Percentiles rank a stretch among this genome's conserved stretches.
Conservation (phyloP, 2,113 vertebrate species). For the Etia nguti region DNA sequence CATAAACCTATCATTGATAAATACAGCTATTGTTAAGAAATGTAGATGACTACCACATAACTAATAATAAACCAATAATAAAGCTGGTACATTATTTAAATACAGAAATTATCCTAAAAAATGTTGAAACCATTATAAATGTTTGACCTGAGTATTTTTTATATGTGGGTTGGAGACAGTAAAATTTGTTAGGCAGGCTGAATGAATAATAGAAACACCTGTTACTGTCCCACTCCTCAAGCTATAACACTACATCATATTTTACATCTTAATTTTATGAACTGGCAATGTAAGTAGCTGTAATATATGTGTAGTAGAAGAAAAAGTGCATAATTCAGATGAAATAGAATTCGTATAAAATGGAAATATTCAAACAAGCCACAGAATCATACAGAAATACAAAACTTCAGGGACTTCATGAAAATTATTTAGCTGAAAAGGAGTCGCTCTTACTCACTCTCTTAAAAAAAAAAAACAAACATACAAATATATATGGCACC, state of each 20-base stretch:
- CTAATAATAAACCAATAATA: background rate
- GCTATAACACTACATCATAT: background rate
- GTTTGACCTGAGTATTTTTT: background rate
- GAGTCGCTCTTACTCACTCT: background rate
- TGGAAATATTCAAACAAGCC: background rate
- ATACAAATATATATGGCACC: background rate
- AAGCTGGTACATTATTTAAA: background rate
- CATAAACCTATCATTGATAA: background rate
- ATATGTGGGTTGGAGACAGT: background rate
- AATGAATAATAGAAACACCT: background rate
- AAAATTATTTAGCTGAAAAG: background rate
- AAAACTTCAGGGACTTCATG: fast-evolving
- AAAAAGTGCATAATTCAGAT: background rate
- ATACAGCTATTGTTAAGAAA: background rate
- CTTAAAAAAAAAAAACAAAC: background rate
- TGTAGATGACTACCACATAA: background rate
- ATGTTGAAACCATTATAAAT: background rate
- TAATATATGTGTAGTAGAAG: background rate
- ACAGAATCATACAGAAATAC: background rate
- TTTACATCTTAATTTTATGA: background rate
- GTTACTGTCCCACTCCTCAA: background rate
- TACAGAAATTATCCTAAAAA: background rate
- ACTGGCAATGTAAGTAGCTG: background rate
- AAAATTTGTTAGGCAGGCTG: background rate
- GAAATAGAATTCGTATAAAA: background rate